Evolutionary conservation across 1,140 invertebrate genomes (phyloP).

Genomic region (Cryptotermes secundus): DNA sequence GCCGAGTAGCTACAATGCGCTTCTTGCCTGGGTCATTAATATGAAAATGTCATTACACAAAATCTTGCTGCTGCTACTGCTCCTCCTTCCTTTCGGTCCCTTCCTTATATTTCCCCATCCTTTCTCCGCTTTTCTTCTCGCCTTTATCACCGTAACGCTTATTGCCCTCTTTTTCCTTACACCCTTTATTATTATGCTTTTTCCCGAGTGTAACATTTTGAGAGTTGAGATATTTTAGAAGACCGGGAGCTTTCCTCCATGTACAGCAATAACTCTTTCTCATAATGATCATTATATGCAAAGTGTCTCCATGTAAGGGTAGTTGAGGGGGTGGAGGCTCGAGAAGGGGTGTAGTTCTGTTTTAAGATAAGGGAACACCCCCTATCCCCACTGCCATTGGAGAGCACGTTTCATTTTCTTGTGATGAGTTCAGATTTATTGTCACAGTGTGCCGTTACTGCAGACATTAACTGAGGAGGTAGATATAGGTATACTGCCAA

Average conservation of each 20-base stretch:
- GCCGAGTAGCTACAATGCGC: neutral
- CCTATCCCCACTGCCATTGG: neutral
- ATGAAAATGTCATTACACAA: constrained; percentile 30
- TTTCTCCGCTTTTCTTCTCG: constrained; percentile 15
- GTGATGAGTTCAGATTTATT: constrained; percentile 19
- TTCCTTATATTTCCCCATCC: neutral
- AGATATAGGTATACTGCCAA: neutral
- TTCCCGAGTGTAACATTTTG: constrained; percentile 30
- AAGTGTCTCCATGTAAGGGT: constrained; percentile 27
- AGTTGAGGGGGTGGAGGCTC: neutral
- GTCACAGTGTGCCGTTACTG: neutral
- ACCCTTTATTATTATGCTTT: constrained; percentile 22
- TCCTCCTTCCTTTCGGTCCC: neutral
- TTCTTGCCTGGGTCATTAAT: constrained; percentile 23
- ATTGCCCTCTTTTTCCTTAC: constrained; percentile 24
- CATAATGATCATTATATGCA: constrained; percentile 30
- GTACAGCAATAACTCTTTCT: constrained; percentile 21
- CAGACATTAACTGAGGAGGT: neutral
- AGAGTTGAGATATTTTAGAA: constrained; percentile 26
- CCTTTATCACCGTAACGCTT: constrained; percentile 10
- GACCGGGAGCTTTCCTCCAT: neutral
- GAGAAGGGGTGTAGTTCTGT: constrained; percentile 3
- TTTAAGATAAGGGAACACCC: constrained; percentile 12
- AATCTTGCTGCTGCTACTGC: constrained; percentile 10
- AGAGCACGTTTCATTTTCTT: constrained; percentile 19